Evolutionary conservation across 2,888 invertebrate genomes (phyloP).

Genomic region (Cotesia congregata): DNA sequence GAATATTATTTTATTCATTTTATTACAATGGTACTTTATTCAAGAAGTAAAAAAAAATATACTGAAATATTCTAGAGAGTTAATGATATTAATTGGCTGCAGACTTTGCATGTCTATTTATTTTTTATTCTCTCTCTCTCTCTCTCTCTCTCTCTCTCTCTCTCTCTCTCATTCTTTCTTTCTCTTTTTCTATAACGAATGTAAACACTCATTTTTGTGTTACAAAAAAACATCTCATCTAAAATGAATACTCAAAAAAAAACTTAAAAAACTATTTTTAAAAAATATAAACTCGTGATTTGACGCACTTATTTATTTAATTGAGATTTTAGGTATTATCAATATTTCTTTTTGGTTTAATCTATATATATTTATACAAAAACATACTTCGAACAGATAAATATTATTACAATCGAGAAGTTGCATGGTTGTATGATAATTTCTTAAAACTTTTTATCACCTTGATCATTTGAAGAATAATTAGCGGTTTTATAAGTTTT

Average conservation of each 20-base stretch:
- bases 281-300: too few relatives aligned
- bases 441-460: too few relatives aligned
- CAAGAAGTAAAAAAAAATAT: slow-evolving; percentile 19
- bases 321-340: too few relatives aligned
- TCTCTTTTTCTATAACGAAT: slow-evolving; percentile 31
- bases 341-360: too few relatives aligned
- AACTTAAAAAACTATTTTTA: background rate
- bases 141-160: slow-evolving; percentile 31
- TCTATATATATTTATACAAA: background rate
- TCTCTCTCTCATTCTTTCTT: background rate
- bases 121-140: slow-evolving; percentile 40
- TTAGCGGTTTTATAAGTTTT: too few relatives aligned
- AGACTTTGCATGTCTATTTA: slow-evolving; percentile 45
- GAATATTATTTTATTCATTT: slow-evolving; percentile 29
- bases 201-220: slow-evolving; percentile 11
- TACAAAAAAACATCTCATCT: background rate
- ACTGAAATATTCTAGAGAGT: slow-evolving; percentile 2
- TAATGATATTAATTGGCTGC: slow-evolving; percentile 30
- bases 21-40: slow-evolving; percentile 15
- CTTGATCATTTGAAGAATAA: too few relatives aligned
- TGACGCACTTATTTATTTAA: too few relatives aligned
- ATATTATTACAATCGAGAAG: too few relatives aligned
- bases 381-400: slow-evolving; percentile 7
- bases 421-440: too few relatives aligned
- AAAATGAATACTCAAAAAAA: background rate